Evolutionary conservation across 2,797 vertebrate genomes (phyloP).

Genomic region (Rallus crepitans): DNA sequence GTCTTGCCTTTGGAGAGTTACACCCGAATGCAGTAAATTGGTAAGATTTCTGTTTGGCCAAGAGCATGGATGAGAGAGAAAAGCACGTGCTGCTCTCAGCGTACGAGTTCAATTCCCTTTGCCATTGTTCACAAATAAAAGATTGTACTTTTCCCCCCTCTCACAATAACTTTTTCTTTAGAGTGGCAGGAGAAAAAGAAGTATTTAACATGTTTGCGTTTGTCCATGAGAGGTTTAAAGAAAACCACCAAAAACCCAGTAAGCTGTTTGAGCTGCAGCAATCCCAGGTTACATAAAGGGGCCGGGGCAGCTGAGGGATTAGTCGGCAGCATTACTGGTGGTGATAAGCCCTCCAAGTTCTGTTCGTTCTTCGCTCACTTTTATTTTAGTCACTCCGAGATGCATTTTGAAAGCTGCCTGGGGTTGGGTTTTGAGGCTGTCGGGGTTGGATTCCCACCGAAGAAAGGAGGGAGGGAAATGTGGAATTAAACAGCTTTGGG

Average conservation of each 20-base stretch:
- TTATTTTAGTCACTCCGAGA: not conserved
- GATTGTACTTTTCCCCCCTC: not conserved
- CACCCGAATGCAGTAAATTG: not conserved
- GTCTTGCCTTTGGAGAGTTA: not conserved
- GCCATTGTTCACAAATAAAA: not conserved
- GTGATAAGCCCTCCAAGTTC: constrained; percentile 9
- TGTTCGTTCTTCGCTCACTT: not conserved
- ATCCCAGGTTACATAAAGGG: constrained; percentile 54
- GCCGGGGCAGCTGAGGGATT: constrained; percentile 11
- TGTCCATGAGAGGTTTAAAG: constrained; percentile 32
- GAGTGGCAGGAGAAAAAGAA: not conserved
- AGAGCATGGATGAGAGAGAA: not conserved
- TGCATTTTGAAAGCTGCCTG: not conserved
- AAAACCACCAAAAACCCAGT: not conserved
- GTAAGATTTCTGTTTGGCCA: not conserved
- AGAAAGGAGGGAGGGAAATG: not conserved
- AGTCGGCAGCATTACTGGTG: constrained; percentile 9
- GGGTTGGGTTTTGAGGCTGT: not conserved
- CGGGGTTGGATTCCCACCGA: not conserved
- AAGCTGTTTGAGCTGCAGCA: constrained; percentile 56
- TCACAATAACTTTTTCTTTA: not conserved
- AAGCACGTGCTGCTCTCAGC: not conserved
- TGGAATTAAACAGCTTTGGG: not conserved
- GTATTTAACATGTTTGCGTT: not conserved
- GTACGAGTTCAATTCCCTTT: not conserved